phyloP scores from a whole-genome alignment of 2,888 invertebrate genomes.

The Timema podura region DNA sequence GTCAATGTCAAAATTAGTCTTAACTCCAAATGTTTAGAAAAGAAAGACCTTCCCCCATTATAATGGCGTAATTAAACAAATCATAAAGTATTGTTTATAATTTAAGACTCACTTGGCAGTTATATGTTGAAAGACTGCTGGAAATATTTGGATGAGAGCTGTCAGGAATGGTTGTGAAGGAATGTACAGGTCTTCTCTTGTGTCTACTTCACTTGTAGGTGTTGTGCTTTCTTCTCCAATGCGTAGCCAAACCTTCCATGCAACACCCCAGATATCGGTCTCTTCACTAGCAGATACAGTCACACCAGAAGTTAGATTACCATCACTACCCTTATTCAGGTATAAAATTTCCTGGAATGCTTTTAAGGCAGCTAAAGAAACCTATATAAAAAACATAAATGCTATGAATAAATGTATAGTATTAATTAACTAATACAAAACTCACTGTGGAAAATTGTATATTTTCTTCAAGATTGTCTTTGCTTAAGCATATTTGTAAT shows the following conservation, averaged over 20 bases:
- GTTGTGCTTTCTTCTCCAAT: constrained; percentile 77
- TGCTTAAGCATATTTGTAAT: no score
- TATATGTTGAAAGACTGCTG: constrained; percentile 88
- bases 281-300: constrained; percentile 45
- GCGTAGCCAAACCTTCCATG: constrained; percentile 84
- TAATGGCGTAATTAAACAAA: no score
- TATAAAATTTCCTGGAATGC: constrained; percentile 95
- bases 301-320: constrained; percentile 19
- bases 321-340: constrained; percentile 52
- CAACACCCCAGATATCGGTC: constrained; percentile 69
- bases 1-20: no score
- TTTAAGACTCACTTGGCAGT: constrained; percentile 57
- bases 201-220: constrained; percentile 48
- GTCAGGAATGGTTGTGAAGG: constrained; percentile 93
- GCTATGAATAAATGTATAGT: no score
- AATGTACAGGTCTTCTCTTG: constrained; percentile 62
- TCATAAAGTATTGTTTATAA: not conserved
- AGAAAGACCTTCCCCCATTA: no score
- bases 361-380: constrained; percentile 91
- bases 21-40: no score
- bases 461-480: no score
- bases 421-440: no score
- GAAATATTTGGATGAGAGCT: constrained; percentile 92
- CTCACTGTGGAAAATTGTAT: no score
- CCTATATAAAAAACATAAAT: constrained; percentile 44